Conservation (phyloP, 2,113 vertebrate species). For the Eupsittula cactorum region DNA sequence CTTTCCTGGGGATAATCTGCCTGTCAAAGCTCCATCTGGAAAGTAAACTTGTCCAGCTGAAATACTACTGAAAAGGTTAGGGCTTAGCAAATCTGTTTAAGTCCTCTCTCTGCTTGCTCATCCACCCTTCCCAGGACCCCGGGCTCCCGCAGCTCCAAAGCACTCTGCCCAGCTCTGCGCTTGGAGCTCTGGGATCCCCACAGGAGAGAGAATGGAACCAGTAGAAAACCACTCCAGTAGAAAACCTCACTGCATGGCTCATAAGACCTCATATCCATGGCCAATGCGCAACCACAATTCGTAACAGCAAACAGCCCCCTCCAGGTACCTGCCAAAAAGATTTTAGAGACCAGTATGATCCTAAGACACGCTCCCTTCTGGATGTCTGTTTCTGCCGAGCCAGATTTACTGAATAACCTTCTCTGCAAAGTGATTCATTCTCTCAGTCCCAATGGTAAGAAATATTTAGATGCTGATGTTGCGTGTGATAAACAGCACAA, state of each 20-base stretch:
- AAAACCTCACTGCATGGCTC: not conserved
- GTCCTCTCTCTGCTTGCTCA: not conserved
- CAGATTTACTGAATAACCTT: not conserved
- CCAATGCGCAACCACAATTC: not conserved
- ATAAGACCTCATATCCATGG: not conserved
- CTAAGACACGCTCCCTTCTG: not conserved
- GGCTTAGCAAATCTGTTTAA: not conserved
- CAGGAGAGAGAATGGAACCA: not conserved
- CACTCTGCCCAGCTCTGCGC: not conserved
- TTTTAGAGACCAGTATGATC: not conserved
- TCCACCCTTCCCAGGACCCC: not conserved
- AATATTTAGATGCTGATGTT: constrained; percentile 9
- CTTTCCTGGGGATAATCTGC: not conserved
- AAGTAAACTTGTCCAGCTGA: not conserved
- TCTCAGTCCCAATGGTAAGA: not conserved
- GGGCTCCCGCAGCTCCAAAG: not conserved
- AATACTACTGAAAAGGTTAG: not conserved
- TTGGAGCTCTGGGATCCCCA: not conserved
- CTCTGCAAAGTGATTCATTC: not conserved
- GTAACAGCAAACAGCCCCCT: not conserved
- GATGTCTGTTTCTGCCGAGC: not conserved
- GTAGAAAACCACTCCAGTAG: not conserved
- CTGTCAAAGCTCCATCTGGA: not conserved
- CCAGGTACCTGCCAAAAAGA: not conserved
- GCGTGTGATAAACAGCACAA: constrained; percentile 6